Percentiles rank a stretch among this genome's conserved stretches.
phyloP scores from a whole-genome alignment of 2,888 invertebrate species.

The Choristoneura rosaceana region DNA sequence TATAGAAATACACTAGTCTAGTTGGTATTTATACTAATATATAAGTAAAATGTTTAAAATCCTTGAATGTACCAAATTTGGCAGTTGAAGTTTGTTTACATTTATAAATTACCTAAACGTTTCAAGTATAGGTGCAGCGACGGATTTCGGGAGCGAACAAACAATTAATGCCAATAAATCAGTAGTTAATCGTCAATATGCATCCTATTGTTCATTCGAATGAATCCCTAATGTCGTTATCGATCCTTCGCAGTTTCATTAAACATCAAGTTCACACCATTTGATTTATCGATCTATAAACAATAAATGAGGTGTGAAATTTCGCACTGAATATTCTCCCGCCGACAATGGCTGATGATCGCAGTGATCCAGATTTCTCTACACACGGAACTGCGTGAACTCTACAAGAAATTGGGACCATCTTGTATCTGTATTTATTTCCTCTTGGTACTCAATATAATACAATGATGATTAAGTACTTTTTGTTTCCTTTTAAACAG shows the following conservation, averaged over 20 bases:
- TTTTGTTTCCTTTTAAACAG: too few relatives aligned
- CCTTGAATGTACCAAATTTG: too few relatives aligned
- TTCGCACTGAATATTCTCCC: slow-evolving; percentile 17
- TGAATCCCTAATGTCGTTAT: not conserved
- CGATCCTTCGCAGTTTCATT: slow-evolving; percentile 3
- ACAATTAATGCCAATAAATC: too few relatives aligned
- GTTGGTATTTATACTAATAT: too few relatives aligned
- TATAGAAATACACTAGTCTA: too few relatives aligned
- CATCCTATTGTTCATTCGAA: not conserved
- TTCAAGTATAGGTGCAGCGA: too few relatives aligned
- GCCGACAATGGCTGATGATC: slow-evolving; percentile 32
- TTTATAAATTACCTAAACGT: too few relatives aligned
- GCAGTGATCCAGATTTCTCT: slow-evolving; percentile 37
- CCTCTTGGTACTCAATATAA: not conserved
- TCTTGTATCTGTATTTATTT: slow-evolving; percentile 23
- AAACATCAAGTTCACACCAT: slow-evolving; percentile 1
- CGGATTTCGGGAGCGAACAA: too few relatives aligned
- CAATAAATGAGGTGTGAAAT: slow-evolving; percentile 37
- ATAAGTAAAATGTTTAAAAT: too few relatives aligned
- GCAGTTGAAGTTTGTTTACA: too few relatives aligned
- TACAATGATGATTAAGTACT: not conserved
- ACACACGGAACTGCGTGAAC: slow-evolving; percentile 24
- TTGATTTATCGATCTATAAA: slow-evolving; percentile 26
- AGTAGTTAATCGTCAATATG: too few relatives aligned
- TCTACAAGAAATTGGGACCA: slow-evolving; percentile 26